These are phyloP conservation scores for Rhagium mordax DNA, from an alignment of 2,888 invertebrate species.

Conservation along the genomic window DNA sequence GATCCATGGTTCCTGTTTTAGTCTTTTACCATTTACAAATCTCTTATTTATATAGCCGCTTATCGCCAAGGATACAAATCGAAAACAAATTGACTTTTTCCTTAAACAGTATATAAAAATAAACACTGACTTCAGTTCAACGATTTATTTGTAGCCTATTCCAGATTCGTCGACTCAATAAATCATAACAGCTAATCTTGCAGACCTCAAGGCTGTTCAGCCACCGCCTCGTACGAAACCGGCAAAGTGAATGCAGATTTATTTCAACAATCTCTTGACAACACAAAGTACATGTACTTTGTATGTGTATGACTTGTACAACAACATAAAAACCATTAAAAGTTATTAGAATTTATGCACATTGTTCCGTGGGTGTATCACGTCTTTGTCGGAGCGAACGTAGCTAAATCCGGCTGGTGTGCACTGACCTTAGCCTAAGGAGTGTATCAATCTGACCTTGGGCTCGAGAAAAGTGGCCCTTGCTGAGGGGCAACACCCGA, in stretches of 20 bases:
- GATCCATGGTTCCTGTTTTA: no score
- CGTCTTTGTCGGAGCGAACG: conserved; percentile 38
- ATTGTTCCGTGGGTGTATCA: conserved; percentile 25
- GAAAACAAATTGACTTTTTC: no score
- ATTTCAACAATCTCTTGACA: conserved; percentile 4
- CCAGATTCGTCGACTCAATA: not conserved
- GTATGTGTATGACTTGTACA: conserved; percentile 11
- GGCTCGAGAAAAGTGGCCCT: conserved; percentile 42
- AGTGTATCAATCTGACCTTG: conserved; percentile 45
- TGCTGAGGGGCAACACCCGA: conserved; percentile 33
- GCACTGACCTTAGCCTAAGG: conserved; percentile 47
- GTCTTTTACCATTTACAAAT: no score
- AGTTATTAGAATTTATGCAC: conserved; percentile 38
- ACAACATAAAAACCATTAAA: conserved; percentile 27
- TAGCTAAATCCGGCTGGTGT: conserved; percentile 45
- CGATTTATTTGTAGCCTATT: not conserved
- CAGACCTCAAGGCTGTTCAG: not conserved
- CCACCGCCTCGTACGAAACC: not conserved
- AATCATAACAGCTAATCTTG: not conserved
- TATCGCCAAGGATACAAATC: no score
- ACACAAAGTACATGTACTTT: conserved; percentile 5
- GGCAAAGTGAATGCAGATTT: conserved; percentile 3
- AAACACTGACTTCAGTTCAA: no score
- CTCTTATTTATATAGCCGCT: no score
- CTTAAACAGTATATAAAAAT: no score